Evolutionary conservation across 2,113 vertebrate genomes (phyloP).

Genomic region (Raja brachyura): DNA sequence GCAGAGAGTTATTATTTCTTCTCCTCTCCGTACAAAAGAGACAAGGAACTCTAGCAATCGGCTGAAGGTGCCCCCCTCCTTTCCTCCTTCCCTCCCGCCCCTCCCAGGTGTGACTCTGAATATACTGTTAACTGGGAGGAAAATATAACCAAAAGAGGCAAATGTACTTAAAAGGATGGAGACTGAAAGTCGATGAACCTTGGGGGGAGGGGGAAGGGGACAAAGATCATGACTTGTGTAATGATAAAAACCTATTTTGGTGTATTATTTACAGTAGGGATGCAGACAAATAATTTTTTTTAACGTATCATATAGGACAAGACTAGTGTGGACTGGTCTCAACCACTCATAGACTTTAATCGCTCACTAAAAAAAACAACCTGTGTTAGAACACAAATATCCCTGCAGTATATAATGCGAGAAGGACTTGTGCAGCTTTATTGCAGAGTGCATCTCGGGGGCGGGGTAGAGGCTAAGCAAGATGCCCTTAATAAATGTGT

Average conservation of each 20-base stretch:
- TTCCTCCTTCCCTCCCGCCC: no score
- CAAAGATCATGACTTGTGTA: constrained; percentile 20
- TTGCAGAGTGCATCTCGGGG: neutral
- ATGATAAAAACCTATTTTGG: constrained; percentile 15
- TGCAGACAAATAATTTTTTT: constrained; percentile 32
- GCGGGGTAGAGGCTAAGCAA: neutral
- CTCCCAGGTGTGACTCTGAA: neutral
- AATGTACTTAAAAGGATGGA: neutral
- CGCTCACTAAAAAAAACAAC: neutral
- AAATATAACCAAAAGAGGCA: constrained; percentile 16
- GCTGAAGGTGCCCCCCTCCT: neutral
- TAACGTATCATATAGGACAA: constrained; percentile 6
- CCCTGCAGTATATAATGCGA: constrained; percentile 32
- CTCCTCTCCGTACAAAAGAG: neutral
- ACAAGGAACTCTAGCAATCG: neutral
- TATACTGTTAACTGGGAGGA: constrained; percentile 34
- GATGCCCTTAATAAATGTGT: constrained; percentile 14
- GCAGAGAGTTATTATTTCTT: neutral
- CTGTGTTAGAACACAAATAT: neutral
- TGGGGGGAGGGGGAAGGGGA: neutral
- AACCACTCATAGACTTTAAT: constrained; percentile 12
- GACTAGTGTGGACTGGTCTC: neutral
- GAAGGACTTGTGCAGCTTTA: neutral
- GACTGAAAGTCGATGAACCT: constrained; percentile 19
- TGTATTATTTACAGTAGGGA: constrained; percentile 37